These are phyloP conservation scores for Oryctes rhinoceros DNA, from an alignment of 1,140 invertebrate species.

Conservation along the genomic window DNA sequence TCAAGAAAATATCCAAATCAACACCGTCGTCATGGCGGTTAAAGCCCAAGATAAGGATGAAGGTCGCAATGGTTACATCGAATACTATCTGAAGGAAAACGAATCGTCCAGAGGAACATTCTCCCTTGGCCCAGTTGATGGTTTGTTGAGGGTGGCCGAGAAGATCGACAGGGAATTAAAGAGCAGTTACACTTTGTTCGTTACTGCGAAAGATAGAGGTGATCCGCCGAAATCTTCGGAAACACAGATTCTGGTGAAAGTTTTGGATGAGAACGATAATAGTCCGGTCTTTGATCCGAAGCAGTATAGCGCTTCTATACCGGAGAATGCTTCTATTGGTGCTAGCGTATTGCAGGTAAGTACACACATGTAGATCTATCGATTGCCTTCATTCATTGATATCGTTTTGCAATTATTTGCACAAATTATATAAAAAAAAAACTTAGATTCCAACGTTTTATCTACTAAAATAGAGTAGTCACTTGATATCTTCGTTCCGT, in stretches of 20 bases:
- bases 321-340: slow-evolving; percentile 93
- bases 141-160: slow-evolving; percentile 82
- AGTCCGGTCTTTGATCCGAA: slow-evolving; percentile 88
- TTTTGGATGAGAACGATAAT: slow-evolving; percentile 95
- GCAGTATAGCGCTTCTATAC: slow-evolving; percentile 86
- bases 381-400: too few species aligned
- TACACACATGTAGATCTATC: neutral
- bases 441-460: too few species aligned
- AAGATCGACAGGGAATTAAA: slow-evolving; percentile 84
- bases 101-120: slow-evolving; percentile 72
- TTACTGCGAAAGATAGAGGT: slow-evolving; percentile 89
- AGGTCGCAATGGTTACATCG: slow-evolving; percentile 91
- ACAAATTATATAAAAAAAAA: too few species aligned
- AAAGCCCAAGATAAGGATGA: slow-evolving; percentile 93
- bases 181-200: slow-evolving; percentile 80
- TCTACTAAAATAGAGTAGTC: too few species aligned
- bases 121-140: slow-evolving; percentile 86
- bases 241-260: slow-evolving; percentile 74
- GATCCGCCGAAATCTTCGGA: slow-evolving; percentile 80
- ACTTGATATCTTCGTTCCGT: too few species aligned
- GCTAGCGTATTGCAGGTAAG: slow-evolving; percentile 84
- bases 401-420: too few species aligned
- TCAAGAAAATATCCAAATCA: slow-evolving; percentile 86
- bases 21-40: slow-evolving; percentile 89
- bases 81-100: slow-evolving; percentile 77